Conservation (phyloP, 1,140 invertebrate species). For the Listronotus oregonensis region DNA sequence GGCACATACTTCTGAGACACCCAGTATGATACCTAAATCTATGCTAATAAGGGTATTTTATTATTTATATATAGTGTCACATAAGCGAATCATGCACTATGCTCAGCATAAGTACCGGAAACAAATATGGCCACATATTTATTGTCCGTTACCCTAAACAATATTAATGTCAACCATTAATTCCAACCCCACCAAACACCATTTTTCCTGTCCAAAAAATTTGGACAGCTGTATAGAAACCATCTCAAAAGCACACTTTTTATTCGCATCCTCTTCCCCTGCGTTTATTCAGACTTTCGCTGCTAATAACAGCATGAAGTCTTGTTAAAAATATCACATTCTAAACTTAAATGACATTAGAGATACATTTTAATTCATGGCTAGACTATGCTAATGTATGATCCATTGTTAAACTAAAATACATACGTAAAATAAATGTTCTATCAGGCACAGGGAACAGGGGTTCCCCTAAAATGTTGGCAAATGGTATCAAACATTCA, state of each 20-base stretch:
- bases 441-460: slow-evolving; percentile 20
- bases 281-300: slow-evolving; percentile 3
- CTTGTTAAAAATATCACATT: slow-evolving; percentile 7
- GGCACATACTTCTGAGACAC: too few species aligned
- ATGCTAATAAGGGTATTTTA: too few species aligned
- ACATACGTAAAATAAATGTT: slow-evolving; percentile 27
- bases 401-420: slow-evolving; percentile 22
- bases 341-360: not conserved
- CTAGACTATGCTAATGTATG: not conserved
- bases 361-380: not conserved
- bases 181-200: slow-evolving; percentile 27
- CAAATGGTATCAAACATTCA: slow-evolving; percentile 25
- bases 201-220: slow-evolving; percentile 35
- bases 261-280: not conserved
- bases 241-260: slow-evolving; percentile 15
- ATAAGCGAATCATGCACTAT: not conserved
- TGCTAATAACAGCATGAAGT: slow-evolving; percentile 4
- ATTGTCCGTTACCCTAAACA: slow-evolving; percentile 13
- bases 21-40: too few species aligned
- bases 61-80: too few species aligned
- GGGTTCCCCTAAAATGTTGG: slow-evolving; percentile 22
- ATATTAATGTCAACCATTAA: slow-evolving; percentile 30
- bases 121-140: slow-evolving; percentile 23
- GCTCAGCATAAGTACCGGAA: slow-evolving; percentile 11
- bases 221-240: slow-evolving; percentile 26